Percentiles rank a stretch among this genome's conserved stretches.
Conservation (phyloP, 2,888 invertebrate genomes). For the Siphonodentalium dalli region DNA sequence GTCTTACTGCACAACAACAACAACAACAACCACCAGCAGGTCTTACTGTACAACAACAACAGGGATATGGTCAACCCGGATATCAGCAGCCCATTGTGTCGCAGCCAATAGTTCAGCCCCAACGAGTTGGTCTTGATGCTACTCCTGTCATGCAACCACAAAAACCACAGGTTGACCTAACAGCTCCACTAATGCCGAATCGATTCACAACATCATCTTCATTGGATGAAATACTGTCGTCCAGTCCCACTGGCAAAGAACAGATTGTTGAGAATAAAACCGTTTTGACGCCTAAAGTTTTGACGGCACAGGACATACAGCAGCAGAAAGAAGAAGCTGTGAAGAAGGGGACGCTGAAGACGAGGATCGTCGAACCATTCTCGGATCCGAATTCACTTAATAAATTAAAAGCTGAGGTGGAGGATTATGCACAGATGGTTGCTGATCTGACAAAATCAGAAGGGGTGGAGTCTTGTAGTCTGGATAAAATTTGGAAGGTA, state of each 20-base stretch:
- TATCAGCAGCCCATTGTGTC: too few relatives aligned
- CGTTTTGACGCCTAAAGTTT: slow-evolving; percentile 40
- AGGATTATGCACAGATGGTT: slow-evolving; percentile 84
- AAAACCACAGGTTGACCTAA: too few relatives aligned
- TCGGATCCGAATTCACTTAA: slow-evolving; percentile 77
- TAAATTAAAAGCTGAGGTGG: slow-evolving; percentile 83
- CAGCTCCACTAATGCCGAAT: too few relatives aligned
- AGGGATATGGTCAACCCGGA: too few relatives aligned
- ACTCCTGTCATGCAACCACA: too few relatives aligned
- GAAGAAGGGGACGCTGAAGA: slow-evolving; percentile 36
- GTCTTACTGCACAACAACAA: slow-evolving; percentile 15
- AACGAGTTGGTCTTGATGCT: too few relatives aligned
- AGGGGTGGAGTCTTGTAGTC: slow-evolving; percentile 80
- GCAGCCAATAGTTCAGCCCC: too few relatives aligned
- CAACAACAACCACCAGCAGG: slow-evolving; percentile 17
- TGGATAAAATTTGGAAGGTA: slow-evolving; percentile 90
- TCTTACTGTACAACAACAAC: slow-evolving; percentile 2
- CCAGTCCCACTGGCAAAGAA: slow-evolving; percentile 46
- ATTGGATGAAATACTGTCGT: slow-evolving; percentile 61
- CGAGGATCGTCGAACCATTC: slow-evolving; percentile 71
- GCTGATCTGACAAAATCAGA: slow-evolving; percentile 82
- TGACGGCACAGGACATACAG: slow-evolving; percentile 60
- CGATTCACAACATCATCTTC: slow-evolving; percentile 53
- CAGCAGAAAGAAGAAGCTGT: slow-evolving; percentile 59
- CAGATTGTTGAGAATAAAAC: slow-evolving; percentile 22